A percentile compares a stretch with the other conserved stretches of the same genome.
These are phyloP conservation scores for Tetheella fluctuosa DNA, from an alignment of 2,888 invertebrate genomes.

Conservation along the genomic window DNA sequence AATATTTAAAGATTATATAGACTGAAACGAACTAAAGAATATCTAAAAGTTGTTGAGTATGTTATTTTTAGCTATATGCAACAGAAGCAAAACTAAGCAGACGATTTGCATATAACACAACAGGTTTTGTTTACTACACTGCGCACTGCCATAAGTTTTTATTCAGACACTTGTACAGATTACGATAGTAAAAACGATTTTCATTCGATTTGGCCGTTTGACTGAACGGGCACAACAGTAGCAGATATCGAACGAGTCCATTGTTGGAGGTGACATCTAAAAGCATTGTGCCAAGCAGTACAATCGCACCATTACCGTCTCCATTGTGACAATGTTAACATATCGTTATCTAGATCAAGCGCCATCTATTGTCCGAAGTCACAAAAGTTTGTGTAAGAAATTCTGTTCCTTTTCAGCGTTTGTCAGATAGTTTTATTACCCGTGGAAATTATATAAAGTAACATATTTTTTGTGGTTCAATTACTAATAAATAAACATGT, in stretches of 20 bases:
- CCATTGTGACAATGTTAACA: slow-evolving; percentile 83
- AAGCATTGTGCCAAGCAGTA: slow-evolving; percentile 80
- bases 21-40: too few species aligned
- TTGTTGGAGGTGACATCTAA: slow-evolving; percentile 79
- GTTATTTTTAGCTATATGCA: too few species aligned
- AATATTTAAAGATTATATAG: too few species aligned
- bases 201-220: slow-evolving; percentile 65
- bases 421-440: slow-evolving; percentile 46
- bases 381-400: slow-evolving; percentile 71
- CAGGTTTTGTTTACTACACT: too few species aligned
- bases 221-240: slow-evolving; percentile 71
- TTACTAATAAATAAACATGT: too few species aligned
- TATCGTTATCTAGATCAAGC: slow-evolving; percentile 83
- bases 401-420: slow-evolving; percentile 57
- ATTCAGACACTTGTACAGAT: slow-evolving; percentile 22
- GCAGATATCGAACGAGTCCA: slow-evolving; percentile 74
- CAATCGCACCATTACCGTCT: slow-evolving; percentile 81
- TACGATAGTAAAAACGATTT: slow-evolving; percentile 47
- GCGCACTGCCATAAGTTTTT: too few species aligned
- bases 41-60: too few species aligned
- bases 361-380: slow-evolving; percentile 80
- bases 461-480: too few species aligned
- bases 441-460: too few species aligned
- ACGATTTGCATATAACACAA: neutral
- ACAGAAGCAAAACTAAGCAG: neutral